Percentiles rank a stretch among this genome's conserved stretches.
Evolutionary conservation across 1,140 invertebrate genomes (phyloP).

Genomic region (Chionoecetes opilio): DNA sequence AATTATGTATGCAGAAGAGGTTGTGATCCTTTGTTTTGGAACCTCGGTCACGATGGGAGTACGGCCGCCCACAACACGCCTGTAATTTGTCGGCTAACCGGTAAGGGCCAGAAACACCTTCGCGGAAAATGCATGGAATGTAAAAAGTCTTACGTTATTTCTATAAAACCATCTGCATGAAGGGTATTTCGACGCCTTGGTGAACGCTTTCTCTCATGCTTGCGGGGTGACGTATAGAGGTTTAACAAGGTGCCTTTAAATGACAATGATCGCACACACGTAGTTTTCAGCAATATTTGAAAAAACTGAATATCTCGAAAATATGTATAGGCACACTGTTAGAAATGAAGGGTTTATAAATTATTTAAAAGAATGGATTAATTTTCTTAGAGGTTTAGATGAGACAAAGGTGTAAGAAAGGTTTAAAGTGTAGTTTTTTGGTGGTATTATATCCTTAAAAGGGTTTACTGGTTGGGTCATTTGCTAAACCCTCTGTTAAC

Average conservation of each 20-base stretch:
- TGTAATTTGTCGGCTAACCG: constrained; percentile 73
- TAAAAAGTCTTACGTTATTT: not conserved
- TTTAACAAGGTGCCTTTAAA: not conserved
- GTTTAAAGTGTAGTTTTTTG: not conserved
- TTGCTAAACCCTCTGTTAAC: no score
- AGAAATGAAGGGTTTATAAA: no score
- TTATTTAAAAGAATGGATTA: no score
- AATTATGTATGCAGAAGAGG: constrained; percentile 73
- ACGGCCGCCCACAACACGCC: constrained; percentile 58
- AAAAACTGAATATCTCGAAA: no score
- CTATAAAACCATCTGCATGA: not conserved
- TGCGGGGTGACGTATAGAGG: not conserved
- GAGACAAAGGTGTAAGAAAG: no score
- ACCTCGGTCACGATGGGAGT: constrained; percentile 66
- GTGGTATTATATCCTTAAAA: not conserved
- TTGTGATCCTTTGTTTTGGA: constrained; percentile 74
- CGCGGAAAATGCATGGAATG: not conserved
- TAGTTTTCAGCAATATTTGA: not conserved
- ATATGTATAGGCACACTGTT: no score
- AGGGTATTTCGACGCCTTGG: not conserved
- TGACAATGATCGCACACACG: not conserved
- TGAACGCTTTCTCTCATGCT: not conserved
- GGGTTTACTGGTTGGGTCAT: no score
- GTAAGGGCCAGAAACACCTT: constrained; percentile 33
- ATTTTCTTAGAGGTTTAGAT: no score